Evolutionary conservation across 2,797 vertebrate species (phyloP).

Genomic region (Mallotus villosus): DNA sequence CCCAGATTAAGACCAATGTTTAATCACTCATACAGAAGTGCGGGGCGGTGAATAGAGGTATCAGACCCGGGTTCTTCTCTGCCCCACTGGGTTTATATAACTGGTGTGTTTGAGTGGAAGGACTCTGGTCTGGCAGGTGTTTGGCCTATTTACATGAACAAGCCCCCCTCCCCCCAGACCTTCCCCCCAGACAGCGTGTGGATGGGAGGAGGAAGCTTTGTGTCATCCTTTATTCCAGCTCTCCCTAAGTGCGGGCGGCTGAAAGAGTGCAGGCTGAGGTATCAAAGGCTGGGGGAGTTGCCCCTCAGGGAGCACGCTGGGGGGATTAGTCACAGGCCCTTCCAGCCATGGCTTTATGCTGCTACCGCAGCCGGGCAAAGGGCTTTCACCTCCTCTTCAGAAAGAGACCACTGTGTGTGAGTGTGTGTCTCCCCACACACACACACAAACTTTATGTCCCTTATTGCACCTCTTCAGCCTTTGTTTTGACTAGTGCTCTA

Average conservation of each 20-base stretch:
- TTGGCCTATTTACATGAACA: slow-evolving; percentile 81
- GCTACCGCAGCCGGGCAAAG: slow-evolving; percentile 67
- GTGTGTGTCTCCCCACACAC: slow-evolving; percentile 22
- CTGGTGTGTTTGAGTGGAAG: slow-evolving; percentile 71
- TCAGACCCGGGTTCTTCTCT: slow-evolving; percentile 65
- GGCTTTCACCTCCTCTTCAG: slow-evolving; percentile 65
- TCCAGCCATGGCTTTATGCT: slow-evolving; percentile 79
- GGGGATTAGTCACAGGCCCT: slow-evolving; percentile 81
- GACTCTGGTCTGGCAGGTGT: slow-evolving; percentile 82
- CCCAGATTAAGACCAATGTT: slow-evolving; percentile 49
- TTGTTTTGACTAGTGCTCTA: slow-evolving; percentile 69
- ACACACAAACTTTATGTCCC: slow-evolving; percentile 59
- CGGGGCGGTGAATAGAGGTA: slow-evolving; percentile 66
- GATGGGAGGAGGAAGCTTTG: slow-evolving; percentile 85
- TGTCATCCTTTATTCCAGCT: slow-evolving; percentile 82
- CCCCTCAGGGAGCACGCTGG: slow-evolving; percentile 71
- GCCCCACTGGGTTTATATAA: slow-evolving; percentile 70
- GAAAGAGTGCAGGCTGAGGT: slow-evolving; percentile 80
- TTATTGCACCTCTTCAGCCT: slow-evolving; percentile 67
- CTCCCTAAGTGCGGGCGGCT: slow-evolving; percentile 75
- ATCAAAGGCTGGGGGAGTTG: slow-evolving; percentile 79
- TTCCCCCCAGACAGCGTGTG: slow-evolving; percentile 77
- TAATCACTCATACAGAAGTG: slow-evolving; percentile 63
- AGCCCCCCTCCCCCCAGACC: slow-evolving; percentile 48
- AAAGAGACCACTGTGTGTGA: slow-evolving; percentile 63